Evolutionary conservation across 64 coral and sea anemone genomes (phyloP).

Genomic region (Hydrozoanthus tunicans): DNA sequence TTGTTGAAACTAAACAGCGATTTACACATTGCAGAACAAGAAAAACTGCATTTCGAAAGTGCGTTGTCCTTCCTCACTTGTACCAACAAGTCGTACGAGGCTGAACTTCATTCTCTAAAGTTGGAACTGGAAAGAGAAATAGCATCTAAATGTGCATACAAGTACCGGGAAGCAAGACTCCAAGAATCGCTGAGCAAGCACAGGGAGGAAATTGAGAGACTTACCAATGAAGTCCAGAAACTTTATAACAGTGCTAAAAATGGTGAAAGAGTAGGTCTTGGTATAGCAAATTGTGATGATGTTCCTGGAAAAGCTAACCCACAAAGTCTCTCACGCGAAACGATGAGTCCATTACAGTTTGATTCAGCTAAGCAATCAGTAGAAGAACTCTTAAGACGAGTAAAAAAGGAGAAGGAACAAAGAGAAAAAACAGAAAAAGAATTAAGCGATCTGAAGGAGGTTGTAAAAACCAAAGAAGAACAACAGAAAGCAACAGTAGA

Average conservation of each 20-base stretch:
- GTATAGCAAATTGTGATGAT: neutral
- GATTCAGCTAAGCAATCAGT: neutral
- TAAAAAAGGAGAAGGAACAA: neutral
- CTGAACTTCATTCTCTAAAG: neutral
- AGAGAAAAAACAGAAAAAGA: constrained; percentile 9
- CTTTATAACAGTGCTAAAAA: constrained; percentile 7
- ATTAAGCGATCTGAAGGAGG: neutral
- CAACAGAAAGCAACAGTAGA: neutral
- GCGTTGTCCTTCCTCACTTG: constrained; percentile 9
- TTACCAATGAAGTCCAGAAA: constrained; percentile 20
- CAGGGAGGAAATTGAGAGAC: constrained; percentile 30
- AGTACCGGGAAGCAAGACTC: constrained; percentile 17
- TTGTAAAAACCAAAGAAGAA: neutral
- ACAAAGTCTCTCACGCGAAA: neutral
- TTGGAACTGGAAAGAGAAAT: constrained; percentile 42
- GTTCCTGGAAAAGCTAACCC: neutral
- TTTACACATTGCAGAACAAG: constrained; percentile 39
- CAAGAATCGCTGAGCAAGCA: constrained; percentile 3
- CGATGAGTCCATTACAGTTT: neutral
- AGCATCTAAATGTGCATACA: constrained; percentile 37
- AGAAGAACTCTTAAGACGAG: constrained; percentile 6
- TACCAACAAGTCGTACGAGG: constrained; percentile 40
- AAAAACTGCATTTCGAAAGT: constrained; percentile 10
- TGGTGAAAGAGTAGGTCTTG: constrained; percentile 1
- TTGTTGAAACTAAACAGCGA: constrained; percentile 34